Evolutionary conservation across 2,113 vertebrate species (phyloP), one percentile per base, ranked within the genome.

Genomic region (Cygnus atratus): DNA sequence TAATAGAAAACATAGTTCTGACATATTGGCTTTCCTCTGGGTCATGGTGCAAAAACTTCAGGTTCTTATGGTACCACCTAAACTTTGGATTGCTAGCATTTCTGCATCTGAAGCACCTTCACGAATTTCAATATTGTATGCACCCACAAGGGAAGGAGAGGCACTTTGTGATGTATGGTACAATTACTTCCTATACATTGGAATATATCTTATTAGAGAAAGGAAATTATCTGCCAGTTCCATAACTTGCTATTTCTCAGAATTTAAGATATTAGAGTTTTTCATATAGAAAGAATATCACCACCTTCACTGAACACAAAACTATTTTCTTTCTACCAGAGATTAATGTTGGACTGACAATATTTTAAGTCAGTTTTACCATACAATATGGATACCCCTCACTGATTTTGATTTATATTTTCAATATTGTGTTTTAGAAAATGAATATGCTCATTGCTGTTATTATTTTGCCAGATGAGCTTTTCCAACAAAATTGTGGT

Each of bases 371-470:
- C 48, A 81, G 9, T 9, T 88, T 93, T 91, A n/a, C 35, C 7
- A 28, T 14, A 83, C 62, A 76, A 80, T 39, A 65, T 61, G 11
- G 20, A 4, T 78, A 92, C 86, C 11, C 55, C 13, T 54, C 28
- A 82, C 26, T 39, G 70, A 87, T 68, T 92, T 91, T 63, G 33
- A 50, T 97, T 95, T 89, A 73, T 59, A n/a, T 90, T 82, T 70
- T 93, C 90, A 87, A 89, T 94, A 84, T 83, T 93, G 33, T 66
- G 75, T 92, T 91, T 93, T 59, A 83, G 81, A 95, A 54, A 95
- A 63, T 50, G 17, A 91, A 74, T 87, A 76, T 84, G 41, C 31
- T 89, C 28, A 59, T 67, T 78, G 68, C 41, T 90, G 10, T 87
- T 84, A 61, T 95, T 79, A 81, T 87, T 92, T 89, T 93, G 25